Base-by-base conservation (phyloP, 2,888 invertebrate genomes). In the Furcula furcula region DNA sequence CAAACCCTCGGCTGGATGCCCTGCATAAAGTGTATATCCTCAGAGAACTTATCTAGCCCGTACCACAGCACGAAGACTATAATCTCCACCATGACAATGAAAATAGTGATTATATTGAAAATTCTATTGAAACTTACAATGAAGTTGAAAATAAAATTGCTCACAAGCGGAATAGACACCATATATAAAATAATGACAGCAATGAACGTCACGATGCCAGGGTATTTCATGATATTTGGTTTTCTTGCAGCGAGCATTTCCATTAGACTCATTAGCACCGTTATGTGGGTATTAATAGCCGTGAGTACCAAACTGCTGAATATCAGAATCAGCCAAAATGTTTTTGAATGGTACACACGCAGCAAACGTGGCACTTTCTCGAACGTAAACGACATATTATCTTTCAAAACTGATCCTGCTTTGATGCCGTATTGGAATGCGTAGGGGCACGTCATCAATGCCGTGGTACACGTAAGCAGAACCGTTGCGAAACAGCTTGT, bases 11-110 rank as follows among this genome's bases (percentile, higher is more conserved):
- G 81, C 15, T 70, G 72, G 4, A 82, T 60, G 0, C 88, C 89
- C 34, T 81, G 68, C 85, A 89, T 87, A 32, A 89, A 89, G 50
- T 88, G 87, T 6, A 88, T 68, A 31, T 89, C 87, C 61, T 88
- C 88, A 0, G 71, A 67, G 54, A 89, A 85, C 34, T 48, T 76
- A 1, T 70, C 65, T 7, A 81, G 20, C 0, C 89, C 87, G 29
- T 89, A 89, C 58, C 75, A 76, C 12, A 80, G 18, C 1, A 88
- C 54, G 30, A 88, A 88, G 1, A 81, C 69, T 1, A 73, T 14
- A 29, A 55, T 66, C 51, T 87, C 80, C 1, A 78, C 3, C 9
- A 66, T 37, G 2, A 55, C 57, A 5, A 76, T 27, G 12, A 78
- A 71, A 9, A 68, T 54, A 1, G 59, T 41, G 5, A 76, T 20